Percentiles rank a stretch among this genome's conserved stretches.
phyloP scores from a whole-genome alignment of 2,797 vertebrate species.

The Knipowitschia caucasica region DNA sequence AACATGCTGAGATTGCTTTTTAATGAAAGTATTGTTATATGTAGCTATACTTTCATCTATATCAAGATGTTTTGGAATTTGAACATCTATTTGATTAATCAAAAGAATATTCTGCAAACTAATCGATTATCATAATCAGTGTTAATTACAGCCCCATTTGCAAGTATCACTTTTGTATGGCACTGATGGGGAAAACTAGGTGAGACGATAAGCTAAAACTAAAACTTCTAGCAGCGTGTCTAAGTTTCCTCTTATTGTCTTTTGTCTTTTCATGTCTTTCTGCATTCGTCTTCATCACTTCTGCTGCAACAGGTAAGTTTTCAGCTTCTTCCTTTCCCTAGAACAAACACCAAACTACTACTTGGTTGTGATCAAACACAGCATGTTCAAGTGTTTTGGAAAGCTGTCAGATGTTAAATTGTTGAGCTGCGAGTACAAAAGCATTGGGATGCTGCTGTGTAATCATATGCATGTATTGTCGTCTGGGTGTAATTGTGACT shows the following conservation, averaged over 20 bases:
- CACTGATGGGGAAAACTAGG: no score
- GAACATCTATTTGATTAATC: no score
- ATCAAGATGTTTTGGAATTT: no score
- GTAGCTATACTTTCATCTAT: no score
- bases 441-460: slow-evolving; percentile 5
- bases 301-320: slow-evolving; percentile 37
- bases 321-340: slow-evolving; percentile 8
- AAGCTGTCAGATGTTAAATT: slow-evolving; percentile 18
- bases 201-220: no score
- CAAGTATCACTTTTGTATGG: no score
- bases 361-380: slow-evolving; percentile 15
- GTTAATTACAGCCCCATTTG: no score
- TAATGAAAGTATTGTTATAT: no score
- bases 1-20: no score
- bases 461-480: slow-evolving; percentile 21
- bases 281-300: slow-evolving; percentile 4
- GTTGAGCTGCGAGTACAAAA: slow-evolving; percentile 7
- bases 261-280: slow-evolving; percentile 33
- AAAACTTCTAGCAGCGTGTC: not conserved
- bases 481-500: slow-evolving; percentile 31
- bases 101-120: no score
- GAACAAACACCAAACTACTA: slow-evolving; percentile 6
- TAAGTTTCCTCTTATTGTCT: slow-evolving; percentile 18
- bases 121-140: no score
- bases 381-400: slow-evolving; percentile 4